Base-by-base conservation (phyloP, 2,113 vertebrate species). In the Ophthalmolycus amberensis region DNA sequence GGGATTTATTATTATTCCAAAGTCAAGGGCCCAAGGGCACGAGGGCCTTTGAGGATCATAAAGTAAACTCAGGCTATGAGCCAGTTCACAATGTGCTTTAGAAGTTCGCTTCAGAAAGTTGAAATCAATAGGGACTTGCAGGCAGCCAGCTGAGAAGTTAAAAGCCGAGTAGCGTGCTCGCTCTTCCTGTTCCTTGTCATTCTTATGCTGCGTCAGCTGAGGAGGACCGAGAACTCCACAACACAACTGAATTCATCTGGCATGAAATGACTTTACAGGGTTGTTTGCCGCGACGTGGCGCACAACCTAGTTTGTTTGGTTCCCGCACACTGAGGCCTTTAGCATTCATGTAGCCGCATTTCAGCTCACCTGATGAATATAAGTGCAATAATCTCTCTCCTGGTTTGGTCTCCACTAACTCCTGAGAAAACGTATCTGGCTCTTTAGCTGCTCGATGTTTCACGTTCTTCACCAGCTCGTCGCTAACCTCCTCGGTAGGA, bases 81-180 rank as follows among this genome's bases (percentile, higher is more conserved):
- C 50, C 46, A 25, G 71, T 48, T 52, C 52, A 60, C 15, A 60
- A 76, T 25, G 59, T 71, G 67, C 60, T 56, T 77, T 54, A 63
- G 56, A 81, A 80, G 83, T 80, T 70, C 27, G 29, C 10, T 25
- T 9, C 40, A 70, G 46, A 34, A 37, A 46, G 62, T 67, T 78
- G 1, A 75, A 34, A 16, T 42, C 48, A 15, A 29, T 6, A 9
- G 22, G 1, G 14, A 27, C 56, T 29, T n/a, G 20, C 34, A 64
- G 56, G 50, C 32, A 50, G 42, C 12, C 42, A 20, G 54, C 16
- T 18, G 8, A 37, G 48, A 32, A 40, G 67, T 29, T 54, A 34
- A 59, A 44, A 42, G 66, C 0, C 27, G 27, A 4, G 54, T 14
- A 11, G 42, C 2, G 22, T 15, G n/a, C 56, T 15, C 25, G 7